Percentiles rank a stretch among this genome's conserved stretches.
phyloP scores from a whole-genome alignment of 2,113 vertebrate genomes.

The Chloropsis hardwickii region DNA sequence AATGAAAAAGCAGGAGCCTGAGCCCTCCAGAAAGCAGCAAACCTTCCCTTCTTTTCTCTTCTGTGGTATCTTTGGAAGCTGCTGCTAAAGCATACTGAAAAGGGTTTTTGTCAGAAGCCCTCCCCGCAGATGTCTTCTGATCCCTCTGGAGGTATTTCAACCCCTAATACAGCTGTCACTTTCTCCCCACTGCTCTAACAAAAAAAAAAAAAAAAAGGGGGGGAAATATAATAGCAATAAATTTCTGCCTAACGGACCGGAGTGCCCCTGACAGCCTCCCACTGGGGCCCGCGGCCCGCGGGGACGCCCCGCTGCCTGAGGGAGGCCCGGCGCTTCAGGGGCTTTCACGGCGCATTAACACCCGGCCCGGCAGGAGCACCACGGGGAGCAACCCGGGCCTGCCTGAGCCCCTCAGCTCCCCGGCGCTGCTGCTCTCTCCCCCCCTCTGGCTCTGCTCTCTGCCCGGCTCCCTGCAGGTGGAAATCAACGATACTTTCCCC shows the following conservation, averaged over 20 bases:
- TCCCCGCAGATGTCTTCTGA: slow-evolving; percentile 47
- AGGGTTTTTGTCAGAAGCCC: slow-evolving; percentile 40
- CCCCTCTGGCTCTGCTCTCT: neutral
- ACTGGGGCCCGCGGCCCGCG: neutral
- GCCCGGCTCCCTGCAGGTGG: neutral
- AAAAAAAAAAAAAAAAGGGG: neutral
- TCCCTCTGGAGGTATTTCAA: slow-evolving; percentile 41
- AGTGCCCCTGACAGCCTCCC: slow-evolving; percentile 40
- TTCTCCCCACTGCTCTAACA: slow-evolving; percentile 1
- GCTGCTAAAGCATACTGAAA: slow-evolving; percentile 11
- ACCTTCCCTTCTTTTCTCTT: slow-evolving; percentile 12
- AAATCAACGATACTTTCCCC: neutral
- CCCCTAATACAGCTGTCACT: slow-evolving; percentile 53
- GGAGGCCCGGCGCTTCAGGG: neutral
- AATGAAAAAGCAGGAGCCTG: neutral
- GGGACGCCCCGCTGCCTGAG: slow-evolving; percentile 6
- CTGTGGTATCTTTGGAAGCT: neutral
- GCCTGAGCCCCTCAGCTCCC: neutral
- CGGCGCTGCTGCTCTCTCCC: neutral
- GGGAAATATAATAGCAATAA: slow-evolving; percentile 50
- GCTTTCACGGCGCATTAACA: slow-evolving; percentile 43
- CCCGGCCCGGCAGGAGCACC: neutral
- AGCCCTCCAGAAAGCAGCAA: slow-evolving; percentile 7
- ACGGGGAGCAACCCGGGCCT: neutral
- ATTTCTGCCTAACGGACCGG: slow-evolving; percentile 1